These are phyloP conservation scores for Cyrtodaria siliqua DNA, from an alignment of 2,888 invertebrate species.

Conservation along the genomic window DNA sequence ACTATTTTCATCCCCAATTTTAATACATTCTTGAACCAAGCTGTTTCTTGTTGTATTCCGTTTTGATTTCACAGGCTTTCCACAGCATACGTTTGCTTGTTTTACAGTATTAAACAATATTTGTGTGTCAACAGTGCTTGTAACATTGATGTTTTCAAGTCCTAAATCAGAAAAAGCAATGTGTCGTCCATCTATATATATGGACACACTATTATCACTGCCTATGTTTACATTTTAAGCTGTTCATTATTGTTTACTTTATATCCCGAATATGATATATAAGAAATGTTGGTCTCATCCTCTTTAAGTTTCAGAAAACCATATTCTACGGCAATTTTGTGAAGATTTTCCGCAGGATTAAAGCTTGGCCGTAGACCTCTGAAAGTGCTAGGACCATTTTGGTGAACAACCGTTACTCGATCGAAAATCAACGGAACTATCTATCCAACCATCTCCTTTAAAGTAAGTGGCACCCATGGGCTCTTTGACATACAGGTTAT, in stretches of 20 bases:
- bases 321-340: constrained; percentile 3
- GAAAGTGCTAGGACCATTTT: constrained; percentile 3
- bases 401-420: constrained; percentile 2
- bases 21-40: constrained; percentile 25
- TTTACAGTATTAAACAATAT: constrained; percentile 19
- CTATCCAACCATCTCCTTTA: neutral
- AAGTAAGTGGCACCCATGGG: neutral
- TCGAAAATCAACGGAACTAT: constrained; percentile 9
- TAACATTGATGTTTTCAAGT: no score
- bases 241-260: constrained; percentile 14
- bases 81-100: constrained; percentile 11
- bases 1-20: constrained; percentile 13
- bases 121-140: neutral
- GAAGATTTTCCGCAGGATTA: neutral
- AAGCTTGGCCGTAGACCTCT: constrained; percentile 13
- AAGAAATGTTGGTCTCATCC: neutral
- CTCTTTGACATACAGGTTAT: neutral
- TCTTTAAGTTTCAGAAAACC: constrained; percentile 3
- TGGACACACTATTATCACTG: no score
- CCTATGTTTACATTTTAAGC: neutral
- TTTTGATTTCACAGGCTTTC: constrained; percentile 7
- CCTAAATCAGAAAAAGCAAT: no score
- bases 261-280: neutral
- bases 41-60: constrained; percentile 9
- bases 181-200: no score